Base-by-base conservation (phyloP, 1,140 invertebrate genomes). In the Aphelenchoides fujianensis region DNA sequence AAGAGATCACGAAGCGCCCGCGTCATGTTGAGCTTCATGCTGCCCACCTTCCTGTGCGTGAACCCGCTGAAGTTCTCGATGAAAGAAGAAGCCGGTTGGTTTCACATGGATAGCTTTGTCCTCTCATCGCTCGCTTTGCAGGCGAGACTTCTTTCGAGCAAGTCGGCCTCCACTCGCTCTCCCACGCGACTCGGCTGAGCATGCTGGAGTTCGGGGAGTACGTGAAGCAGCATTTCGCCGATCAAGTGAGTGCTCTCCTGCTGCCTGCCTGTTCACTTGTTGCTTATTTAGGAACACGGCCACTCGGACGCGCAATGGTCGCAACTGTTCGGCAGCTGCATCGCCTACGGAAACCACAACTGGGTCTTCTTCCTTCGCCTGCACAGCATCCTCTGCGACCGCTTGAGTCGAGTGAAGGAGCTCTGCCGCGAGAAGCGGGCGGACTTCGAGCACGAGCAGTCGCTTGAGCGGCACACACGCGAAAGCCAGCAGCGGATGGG, bases 401-500 rank as follows among this genome's bases (percentile, higher is more conserved):
- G 70, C 27, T 37, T 72, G 55, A 27, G n/a, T 48, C 9, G 28
- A 5, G 35, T 90, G 16, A 90, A 92, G 71, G 89, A 94, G 62
- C 96, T 94, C 85, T 97, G 96, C 87, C 89, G 90, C 30, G 90
- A 90, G 30, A 76, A 75, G 41, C 16, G 16, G 12, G 52, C 16
- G 5, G 71, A 63, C 5, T 72, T 41, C 7, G 63, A 66, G n/a
- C 63, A 66, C 19, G 63, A 66, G 31, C 5, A 32, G 7, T 59
- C 34, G 23, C 27, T 19, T 5, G 55, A 59, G 34, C 5, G 7
- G 5, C 32, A n/a, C 37, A 66, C 28, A 19, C 27, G n/a, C 1
- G 31, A 34, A 66, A 66, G 23, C 12, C 32, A 32, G 32, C 31
- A 35, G 12, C 28, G 53, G 53, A 12, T 16, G 23, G 63, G 36